phyloP scores from a whole-genome alignment of 2,888 invertebrate species.

The Onthophagus sagittarius region DNA sequence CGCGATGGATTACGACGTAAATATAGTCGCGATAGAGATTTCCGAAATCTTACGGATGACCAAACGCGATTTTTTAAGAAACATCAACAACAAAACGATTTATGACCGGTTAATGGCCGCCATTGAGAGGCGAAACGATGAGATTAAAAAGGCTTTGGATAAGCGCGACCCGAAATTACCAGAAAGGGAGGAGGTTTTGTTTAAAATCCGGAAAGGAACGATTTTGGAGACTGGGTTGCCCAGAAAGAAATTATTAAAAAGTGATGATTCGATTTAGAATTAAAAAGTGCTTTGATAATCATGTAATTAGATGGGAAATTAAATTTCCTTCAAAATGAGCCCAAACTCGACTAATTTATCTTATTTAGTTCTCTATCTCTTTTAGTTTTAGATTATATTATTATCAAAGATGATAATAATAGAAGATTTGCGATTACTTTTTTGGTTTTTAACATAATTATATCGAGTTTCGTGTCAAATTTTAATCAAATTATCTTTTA shows the following conservation, averaged over 20 bases:
- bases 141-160: constrained; percentile 21
- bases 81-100: constrained; percentile 41
- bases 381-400: too few relatives aligned
- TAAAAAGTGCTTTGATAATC: too few relatives aligned
- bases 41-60: constrained; percentile 40
- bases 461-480: too few relatives aligned
- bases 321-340: too few relatives aligned
- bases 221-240: constrained; percentile 28
- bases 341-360: too few relatives aligned
- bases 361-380: too few relatives aligned
- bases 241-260: neutral
- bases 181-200: constrained; percentile 24
- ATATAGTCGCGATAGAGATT: constrained; percentile 38
- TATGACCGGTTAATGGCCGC: constrained; percentile 43
- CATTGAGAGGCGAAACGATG: constrained; percentile 40
- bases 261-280: neutral
- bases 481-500: too few relatives aligned
- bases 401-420: too few relatives aligned
- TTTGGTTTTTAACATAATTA: too few relatives aligned
- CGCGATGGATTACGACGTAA: constrained; percentile 25
- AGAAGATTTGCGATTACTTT: too few relatives aligned
- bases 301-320: too few relatives aligned
- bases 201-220: constrained; percentile 28
- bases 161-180: constrained; percentile 15
- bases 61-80: constrained; percentile 31